These are phyloP conservation scores for Drosophila testacea DNA, from an alignment of 2,888 invertebrate genomes.

Conservation along the genomic window DNA sequence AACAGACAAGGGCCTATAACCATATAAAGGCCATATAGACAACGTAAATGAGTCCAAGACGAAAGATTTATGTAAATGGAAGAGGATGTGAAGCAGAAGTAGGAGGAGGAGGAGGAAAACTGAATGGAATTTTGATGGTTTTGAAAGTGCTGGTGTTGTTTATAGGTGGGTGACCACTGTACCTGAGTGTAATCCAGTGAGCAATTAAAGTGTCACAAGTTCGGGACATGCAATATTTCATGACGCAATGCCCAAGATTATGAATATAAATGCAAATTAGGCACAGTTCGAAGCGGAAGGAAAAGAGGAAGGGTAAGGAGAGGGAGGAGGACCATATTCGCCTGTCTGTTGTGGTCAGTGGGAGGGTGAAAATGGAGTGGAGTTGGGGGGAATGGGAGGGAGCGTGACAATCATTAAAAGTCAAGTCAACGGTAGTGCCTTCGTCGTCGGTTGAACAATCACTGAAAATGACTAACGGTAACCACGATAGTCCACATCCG, in stretches of 20 bases:
- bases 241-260: conserved; percentile 78
- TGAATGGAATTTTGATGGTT: conserved; percentile 12
- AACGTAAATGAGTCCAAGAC: conserved; percentile 55
- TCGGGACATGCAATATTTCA: conserved; percentile 81
- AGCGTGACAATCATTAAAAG: conserved; percentile 81
- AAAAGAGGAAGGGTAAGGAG: background rate
- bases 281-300: conserved; percentile 37
- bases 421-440: conserved; percentile 63
- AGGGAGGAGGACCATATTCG: conserved; percentile 24
- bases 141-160: background rate
- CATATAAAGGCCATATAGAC: conserved; percentile 69
- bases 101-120: background rate
- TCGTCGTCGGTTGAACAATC: conserved; percentile 70
- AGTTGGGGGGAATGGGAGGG: conserved; percentile 35
- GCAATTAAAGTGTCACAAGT: conserved; percentile 82
- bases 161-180: conserved; percentile 50
- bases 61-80: conserved; percentile 56
- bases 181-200: conserved; percentile 58
- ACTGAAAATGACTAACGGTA: conserved; percentile 83
- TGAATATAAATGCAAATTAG: conserved; percentile 82
- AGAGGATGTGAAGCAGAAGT: background rate
- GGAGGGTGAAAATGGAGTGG: background rate
- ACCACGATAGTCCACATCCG: conserved; percentile 82
- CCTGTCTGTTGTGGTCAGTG: conserved; percentile 63
- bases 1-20: conserved; percentile 54